These are phyloP conservation scores for Ichneumoninae sp. DNA, from an alignment of 2,888 invertebrate species.

Conservation along the genomic window DNA sequence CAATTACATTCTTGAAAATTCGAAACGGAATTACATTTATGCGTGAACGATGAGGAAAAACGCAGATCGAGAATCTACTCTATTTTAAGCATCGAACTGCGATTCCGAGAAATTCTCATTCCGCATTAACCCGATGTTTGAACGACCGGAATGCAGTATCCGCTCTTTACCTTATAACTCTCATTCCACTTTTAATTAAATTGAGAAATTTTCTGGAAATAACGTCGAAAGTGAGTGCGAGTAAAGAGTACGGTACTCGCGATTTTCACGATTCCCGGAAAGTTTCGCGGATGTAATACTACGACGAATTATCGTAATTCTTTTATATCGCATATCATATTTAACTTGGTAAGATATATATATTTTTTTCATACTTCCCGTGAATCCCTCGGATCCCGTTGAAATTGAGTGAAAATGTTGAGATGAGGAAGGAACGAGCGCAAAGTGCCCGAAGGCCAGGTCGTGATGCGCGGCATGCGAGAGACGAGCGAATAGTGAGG, in stretches of 20 bases:
- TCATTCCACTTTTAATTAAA: neutral
- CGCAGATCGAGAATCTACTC: neutral
- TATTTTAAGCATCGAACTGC: neutral
- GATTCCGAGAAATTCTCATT: neutral
- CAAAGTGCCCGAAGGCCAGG: slow-evolving; percentile 56
- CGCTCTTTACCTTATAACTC: neutral
- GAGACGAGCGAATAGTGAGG: slow-evolving; percentile 49
- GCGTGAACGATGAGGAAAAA: neutral
- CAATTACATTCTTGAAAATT: neutral
- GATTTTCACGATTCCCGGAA: neutral
- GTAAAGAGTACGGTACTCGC: neutral
- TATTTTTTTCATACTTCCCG: neutral
- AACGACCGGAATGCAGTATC: neutral
- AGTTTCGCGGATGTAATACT: neutral
- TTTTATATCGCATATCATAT: neutral
- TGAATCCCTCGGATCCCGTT: neutral
- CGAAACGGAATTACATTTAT: neutral
- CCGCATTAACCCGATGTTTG: neutral
- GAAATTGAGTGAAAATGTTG: slow-evolving; percentile 54
- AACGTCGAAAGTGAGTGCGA: neutral
- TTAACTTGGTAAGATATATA: neutral
- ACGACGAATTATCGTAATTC: neutral
- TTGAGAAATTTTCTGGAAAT: neutral
- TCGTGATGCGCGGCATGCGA: slow-evolving; percentile 32
- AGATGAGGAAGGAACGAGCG: slow-evolving; percentile 40